phyloP scores from a whole-genome alignment of 2,888 invertebrate genomes.

The Ctena decussata region DNA sequence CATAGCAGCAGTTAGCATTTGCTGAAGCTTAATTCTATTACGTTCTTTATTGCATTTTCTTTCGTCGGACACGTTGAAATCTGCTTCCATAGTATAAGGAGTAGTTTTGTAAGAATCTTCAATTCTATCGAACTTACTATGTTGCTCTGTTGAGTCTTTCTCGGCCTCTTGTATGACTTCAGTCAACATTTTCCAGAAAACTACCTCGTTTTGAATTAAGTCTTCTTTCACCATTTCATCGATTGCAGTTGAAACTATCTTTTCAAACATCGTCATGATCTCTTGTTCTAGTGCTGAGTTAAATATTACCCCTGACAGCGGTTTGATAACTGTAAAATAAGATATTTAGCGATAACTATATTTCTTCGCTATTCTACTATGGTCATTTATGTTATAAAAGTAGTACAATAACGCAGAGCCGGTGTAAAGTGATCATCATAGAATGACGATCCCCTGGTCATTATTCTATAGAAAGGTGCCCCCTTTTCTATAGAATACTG shows the following conservation, averaged over 20 bases:
- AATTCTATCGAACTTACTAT: background rate
- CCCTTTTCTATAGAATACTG: too few species aligned
- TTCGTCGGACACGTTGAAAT: background rate
- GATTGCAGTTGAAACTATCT: background rate
- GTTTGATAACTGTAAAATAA: background rate
- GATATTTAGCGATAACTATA: too few species aligned
- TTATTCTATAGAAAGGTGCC: too few species aligned
- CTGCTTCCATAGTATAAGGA: background rate
- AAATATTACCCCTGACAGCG: background rate
- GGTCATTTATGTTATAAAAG: too few species aligned
- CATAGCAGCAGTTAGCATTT: background rate
- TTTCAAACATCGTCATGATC: background rate
- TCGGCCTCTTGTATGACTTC: background rate
- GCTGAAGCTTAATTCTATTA: background rate
- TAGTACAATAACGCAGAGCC: too few species aligned
- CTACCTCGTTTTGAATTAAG: background rate
- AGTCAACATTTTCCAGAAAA: background rate
- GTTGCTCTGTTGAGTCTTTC: background rate
- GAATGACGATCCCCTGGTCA: too few species aligned
- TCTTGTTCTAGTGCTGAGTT: background rate
- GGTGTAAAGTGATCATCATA: too few species aligned
- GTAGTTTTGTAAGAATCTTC: background rate
- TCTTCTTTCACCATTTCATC: background rate
- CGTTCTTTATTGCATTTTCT: background rate
- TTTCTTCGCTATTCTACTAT: too few species aligned